A percentile compares a stretch with the other conserved stretches of the same genome.
Evolutionary conservation across 2,113 vertebrate species (phyloP).

Genomic region (Chionodraco myersi): DNA sequence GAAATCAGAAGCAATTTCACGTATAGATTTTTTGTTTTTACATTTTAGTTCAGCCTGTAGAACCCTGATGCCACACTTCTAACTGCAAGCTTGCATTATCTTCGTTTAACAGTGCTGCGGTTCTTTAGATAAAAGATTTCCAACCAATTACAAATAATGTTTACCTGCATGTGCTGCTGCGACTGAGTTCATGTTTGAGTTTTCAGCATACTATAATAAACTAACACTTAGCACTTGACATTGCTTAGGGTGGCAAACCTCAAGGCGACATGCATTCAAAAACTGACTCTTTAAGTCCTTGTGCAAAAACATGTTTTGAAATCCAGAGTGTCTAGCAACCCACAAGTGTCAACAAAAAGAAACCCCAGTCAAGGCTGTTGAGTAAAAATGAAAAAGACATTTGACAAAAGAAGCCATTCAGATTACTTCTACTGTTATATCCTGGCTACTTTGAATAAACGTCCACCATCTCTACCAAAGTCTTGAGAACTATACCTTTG

Average conservation of each 20-base stretch:
- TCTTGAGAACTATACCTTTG: too few relatives aligned
- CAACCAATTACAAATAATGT: background rate
- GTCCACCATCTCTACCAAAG: too few relatives aligned
- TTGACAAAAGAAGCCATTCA: too few relatives aligned
- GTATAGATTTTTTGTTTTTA: slow-evolving; percentile 9
- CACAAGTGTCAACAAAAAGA: too few relatives aligned
- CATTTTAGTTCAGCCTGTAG: background rate
- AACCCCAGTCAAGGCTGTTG: too few relatives aligned
- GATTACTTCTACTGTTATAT: too few relatives aligned
- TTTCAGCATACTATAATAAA: slow-evolving; percentile 6
- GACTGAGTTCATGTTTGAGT: background rate
- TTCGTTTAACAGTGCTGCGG: background rate
- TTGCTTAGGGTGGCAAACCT: background rate
- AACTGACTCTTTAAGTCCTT: too few relatives aligned
- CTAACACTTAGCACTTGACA: background rate
- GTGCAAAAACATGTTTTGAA: too few relatives aligned
- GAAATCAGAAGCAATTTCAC: slow-evolving; percentile 29
- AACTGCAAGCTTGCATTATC: background rate
- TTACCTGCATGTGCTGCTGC: background rate
- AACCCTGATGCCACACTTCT: slow-evolving; percentile 14
- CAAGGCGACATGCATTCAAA: too few relatives aligned
- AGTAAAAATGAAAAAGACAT: too few relatives aligned
- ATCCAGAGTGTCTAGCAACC: too few relatives aligned
- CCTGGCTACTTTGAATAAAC: too few relatives aligned
- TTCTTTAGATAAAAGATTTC: background rate